Conservation (phyloP, 2,888 invertebrate genomes). For the Nebria brevicollis region DNA sequence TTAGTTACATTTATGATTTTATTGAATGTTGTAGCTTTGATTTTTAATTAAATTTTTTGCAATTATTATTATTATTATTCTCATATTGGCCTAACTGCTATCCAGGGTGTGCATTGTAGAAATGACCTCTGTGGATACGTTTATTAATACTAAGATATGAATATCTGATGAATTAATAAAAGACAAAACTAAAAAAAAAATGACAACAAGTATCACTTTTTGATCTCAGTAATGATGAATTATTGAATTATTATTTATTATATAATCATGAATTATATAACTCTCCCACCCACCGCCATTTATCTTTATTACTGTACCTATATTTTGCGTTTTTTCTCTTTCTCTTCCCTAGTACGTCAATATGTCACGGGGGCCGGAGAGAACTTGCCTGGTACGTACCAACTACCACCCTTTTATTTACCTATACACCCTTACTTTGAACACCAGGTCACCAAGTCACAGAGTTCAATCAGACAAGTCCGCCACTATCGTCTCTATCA, state of each 20-base stretch:
- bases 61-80: slow-evolving; percentile 31
- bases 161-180: neutral
- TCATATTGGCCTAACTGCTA: slow-evolving; percentile 45
- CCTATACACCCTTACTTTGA: slow-evolving; percentile 59
- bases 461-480: slow-evolving; percentile 49
- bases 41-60: slow-evolving; percentile 50
- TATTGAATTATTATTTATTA: slow-evolving; percentile 49
- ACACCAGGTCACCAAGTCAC: slow-evolving; percentile 59
- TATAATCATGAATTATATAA: slow-evolving; percentile 50
- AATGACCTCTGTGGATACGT: slow-evolving; percentile 45
- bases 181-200: neutral
- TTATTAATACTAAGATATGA: too few species aligned
- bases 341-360: slow-evolving; percentile 66
- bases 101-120: slow-evolving; percentile 47
- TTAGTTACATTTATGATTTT: slow-evolving; percentile 56
- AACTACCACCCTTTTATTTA: slow-evolving; percentile 58
- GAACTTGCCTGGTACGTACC: slow-evolving; percentile 66
- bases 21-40: slow-evolving; percentile 62
- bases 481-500: slow-evolving; percentile 35
- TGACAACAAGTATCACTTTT: neutral
- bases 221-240: slow-evolving; percentile 39
- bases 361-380: slow-evolving; percentile 66
- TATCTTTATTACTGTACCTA: slow-evolving; percentile 64
- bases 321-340: slow-evolving; percentile 64
- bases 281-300: slow-evolving; percentile 50